phyloP scores from a whole-genome alignment of 2,113 vertebrate genomes.

The Acanthochromis polyacanthus region DNA sequence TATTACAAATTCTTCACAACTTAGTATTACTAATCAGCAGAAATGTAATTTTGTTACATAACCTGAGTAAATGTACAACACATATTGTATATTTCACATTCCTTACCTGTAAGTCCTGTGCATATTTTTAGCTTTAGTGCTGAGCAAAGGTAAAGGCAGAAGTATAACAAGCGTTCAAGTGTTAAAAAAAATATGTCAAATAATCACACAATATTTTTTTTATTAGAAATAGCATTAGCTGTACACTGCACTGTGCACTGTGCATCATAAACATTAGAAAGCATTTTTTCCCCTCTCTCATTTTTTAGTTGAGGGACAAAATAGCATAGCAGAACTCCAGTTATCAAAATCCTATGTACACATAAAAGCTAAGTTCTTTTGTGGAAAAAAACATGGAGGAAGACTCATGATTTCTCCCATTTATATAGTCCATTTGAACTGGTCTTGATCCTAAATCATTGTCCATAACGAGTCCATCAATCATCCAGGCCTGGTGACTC shows the following conservation, averaged over 20 bases:
- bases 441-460: constrained; percentile 44
- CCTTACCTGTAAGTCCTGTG: neutral
- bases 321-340: constrained; percentile 83
- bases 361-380: constrained; percentile 72
- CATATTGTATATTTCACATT: neutral
- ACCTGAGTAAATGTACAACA: neutral
- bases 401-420: constrained; percentile 66
- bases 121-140: neutral
- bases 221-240: constrained; percentile 80
- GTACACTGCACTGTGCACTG: constrained; percentile 76
- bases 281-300: constrained; percentile 30
- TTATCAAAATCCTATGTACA: constrained; percentile 88
- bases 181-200: neutral
- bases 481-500: constrained; percentile 96
- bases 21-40: neutral
- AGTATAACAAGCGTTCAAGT: neutral
- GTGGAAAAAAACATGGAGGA: constrained; percentile 60
- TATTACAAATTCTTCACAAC: neutral
- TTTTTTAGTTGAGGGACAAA: constrained; percentile 75
- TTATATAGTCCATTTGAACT: constrained; percentile 46
- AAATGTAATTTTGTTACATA: neutral
- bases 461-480: constrained; percentile 80
- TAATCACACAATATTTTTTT: constrained; percentile 42
- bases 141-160: neutral
- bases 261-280: constrained; percentile 76